Base-by-base conservation (phyloP, 1,140 invertebrate genomes). In the Zophobas atratus region DNA sequence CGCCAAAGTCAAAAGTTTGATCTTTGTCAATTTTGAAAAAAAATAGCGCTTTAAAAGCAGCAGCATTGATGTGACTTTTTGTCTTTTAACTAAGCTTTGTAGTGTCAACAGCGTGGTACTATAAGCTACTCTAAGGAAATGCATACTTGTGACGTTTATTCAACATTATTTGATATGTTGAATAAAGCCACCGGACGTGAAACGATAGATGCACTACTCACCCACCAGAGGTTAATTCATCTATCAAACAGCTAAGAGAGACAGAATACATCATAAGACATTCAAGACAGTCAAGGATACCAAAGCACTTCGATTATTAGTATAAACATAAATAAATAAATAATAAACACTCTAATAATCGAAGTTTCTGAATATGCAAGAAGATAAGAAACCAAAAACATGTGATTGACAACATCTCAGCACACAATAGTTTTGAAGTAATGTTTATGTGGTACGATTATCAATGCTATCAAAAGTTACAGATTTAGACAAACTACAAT, bases 161-260 rank as follows among this genome's bases (percentile, higher is more conserved):
- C 5, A 67, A 63, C 36, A 63, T n/a, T 63, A 63, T 63, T 63
- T n/a, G 43, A 1, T 67, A 48, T 67, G 60, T 46, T 67, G 43
- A 36, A 67, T 67, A 67, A 67, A 41, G 60, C 43, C 60, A 32
- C 20, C n/a, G 6, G 32, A 67, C 6, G 35, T 38, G 60, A 67
- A 67, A 67, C 39, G 39, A 36, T 67, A 67, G 60, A 43, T 67
- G 60, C 39, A 67, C 60, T 67, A 94, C 94, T 95, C 93, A 95
- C 94, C 94, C 93, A 88, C 90, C 92, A 83, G 91, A 91, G 88
- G 92, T 91, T 89, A 94, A 89, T 90, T 95, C 93, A 90, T 94
- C 93, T 90, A 94, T 93, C 90, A 95, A 91, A 93, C 93, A 94
- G 92, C 94, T 95, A 89, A 90, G 89, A 88, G 84, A 88, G 82